Base-by-base conservation (phyloP, 1,140 invertebrate species). In the Bacillus rossius region DNA sequence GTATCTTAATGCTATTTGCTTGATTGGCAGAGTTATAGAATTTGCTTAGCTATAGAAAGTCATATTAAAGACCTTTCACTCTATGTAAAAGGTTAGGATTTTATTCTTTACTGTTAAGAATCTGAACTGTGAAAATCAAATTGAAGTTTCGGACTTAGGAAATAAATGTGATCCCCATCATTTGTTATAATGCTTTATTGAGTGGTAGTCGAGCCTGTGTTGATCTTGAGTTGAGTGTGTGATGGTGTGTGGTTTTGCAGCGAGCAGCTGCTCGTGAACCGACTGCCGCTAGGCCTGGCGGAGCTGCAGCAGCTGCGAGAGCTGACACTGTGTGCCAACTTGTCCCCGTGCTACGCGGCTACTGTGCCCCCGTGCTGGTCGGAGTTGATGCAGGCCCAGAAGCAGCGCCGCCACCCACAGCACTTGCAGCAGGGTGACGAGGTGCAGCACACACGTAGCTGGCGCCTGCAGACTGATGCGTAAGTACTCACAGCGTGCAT, bases 341-440 rank as follows among this genome's bases (percentile, higher is more conserved):
- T 84, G 7, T 76, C 79, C 38, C 76, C 77, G 3, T 67, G 72
- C 2, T 94, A 92, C 69, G 85, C 87, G 49, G 91, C 91, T 5
- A 92, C 91, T n/a, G 89, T 94, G 0, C 91, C 92, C 2, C 85
- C 90, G 23, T 95, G 92, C 73, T 95, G 92, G 94, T 88, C 84
- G 61, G 91, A 95, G 77, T 82, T 95, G 66, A 90, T 92, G 65
- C 92, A 94, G 59, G 90, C 89, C 17, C 91, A 93, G 69, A 84
- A 92, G 57, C 91, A 94, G 61, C 79, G 92, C 13, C 81, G 87
- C 16, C 86, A 91, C 73, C 88, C 88, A 0, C 87, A 91, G 63
- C 85, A 88, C 71, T 73, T 89, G 52, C 84, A 87, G 61, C 84
- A 83, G 62, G 81, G 82, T 1, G 89, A 92, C 64, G 87, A 88